phyloP scores from a whole-genome alignment of 2,113 vertebrate species.

The Anas platyrhynchos region DNA sequence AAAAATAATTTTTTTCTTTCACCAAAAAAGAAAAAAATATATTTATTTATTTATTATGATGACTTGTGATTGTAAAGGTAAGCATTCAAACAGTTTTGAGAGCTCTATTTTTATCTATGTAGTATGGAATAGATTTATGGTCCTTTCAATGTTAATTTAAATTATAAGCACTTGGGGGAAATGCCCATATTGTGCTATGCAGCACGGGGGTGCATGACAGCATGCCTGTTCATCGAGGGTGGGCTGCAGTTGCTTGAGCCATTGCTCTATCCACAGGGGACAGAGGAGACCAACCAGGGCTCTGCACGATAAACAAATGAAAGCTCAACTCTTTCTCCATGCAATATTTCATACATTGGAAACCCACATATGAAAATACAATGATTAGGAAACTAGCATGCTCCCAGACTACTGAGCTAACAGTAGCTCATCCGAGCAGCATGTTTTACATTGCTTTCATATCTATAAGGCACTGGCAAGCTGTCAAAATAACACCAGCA shows the following conservation, averaged over 20 bases:
- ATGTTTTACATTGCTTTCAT: constrained; percentile 21
- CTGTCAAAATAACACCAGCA: neutral
- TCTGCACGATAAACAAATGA: neutral
- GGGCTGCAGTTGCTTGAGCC: neutral
- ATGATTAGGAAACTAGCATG: neutral
- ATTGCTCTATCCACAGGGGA: neutral
- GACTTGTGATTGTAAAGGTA: neutral
- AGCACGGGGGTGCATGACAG: accelerated
- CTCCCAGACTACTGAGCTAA: neutral
- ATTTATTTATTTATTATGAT: neutral
- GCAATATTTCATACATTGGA: neutral
- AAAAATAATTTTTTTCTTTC: neutral
- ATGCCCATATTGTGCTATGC: neutral
- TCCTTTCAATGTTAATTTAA: neutral
- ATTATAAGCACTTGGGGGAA: neutral
- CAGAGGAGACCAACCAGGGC: neutral
- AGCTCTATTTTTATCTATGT: neutral
- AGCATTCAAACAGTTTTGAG: neutral
- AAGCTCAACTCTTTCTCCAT: neutral
- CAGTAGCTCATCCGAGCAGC: neutral
- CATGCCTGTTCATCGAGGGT: neutral
- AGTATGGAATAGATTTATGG: neutral
- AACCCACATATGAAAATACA: neutral
- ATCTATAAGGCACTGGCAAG: constrained; percentile 9
- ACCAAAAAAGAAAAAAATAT: neutral